Evolutionary conservation across 53 echinoderm and acorn worm species (phyloP), one percentile per base, ranked within the genome.

Genomic region (Glandiceps talaboti): DNA sequence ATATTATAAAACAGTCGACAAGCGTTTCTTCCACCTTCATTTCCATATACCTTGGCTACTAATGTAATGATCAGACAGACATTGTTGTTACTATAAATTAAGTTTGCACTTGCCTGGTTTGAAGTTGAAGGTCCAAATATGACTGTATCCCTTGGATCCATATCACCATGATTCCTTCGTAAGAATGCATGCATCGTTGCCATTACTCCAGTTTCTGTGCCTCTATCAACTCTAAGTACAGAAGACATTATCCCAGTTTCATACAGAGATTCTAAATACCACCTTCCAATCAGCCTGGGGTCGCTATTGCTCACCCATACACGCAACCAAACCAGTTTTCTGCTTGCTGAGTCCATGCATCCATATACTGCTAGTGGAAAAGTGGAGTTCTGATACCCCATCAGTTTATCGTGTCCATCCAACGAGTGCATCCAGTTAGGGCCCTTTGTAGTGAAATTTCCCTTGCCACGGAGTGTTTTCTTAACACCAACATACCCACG

Each of bases 81-180:
- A n/a, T n/a, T n/a, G n/a, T n/a, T n/a, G n/a, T n/a, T n/a, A n/a
- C n/a, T n/a, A n/a, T n/a, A n/a, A n/a, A n/a, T n/a, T n/a, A n/a
- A n/a, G n/a, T n/a, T n/a, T n/a, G n/a, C 64, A 45, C 64, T 45
- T 12, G 20, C 64, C 64, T 45, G 64, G 20, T 45, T 45, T 45
- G 20, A 45, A 12, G 64, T 45, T 45, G 64, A 45, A 6, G 64
- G 64, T 6, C 64, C 64, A 45, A 45, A 45, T 6, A 45, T 45
- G 20, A 45, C 64, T 12, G 64, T 45, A 12, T 45, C 64, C 6
- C 64, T 45, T 45, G 64, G 64, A 45, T 45, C 64, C 64, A 45
- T 45, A 20, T 45, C 64, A 45, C 64, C 64, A 45, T 45, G 64
- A 45, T 14, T 77, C 86, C 20, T 90, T 73, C 32, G 89, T 27